Percentiles rank a stretch among this genome's conserved stretches.
phyloP scores from a whole-genome alignment of 2,113 vertebrate genomes.

The Stictonetta naevosa region DNA sequence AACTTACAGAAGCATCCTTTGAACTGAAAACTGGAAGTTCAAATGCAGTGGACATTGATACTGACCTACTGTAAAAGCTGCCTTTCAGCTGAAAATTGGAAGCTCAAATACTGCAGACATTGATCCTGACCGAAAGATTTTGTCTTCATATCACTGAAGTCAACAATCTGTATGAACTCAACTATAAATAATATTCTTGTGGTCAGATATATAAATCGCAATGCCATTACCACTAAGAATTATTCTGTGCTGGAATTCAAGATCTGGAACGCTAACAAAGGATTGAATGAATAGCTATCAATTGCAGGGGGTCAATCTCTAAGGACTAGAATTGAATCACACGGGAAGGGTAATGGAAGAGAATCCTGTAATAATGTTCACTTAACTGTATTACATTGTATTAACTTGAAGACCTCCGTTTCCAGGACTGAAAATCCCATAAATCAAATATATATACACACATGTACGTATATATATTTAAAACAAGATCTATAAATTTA shows the following conservation, averaged over 20 bases:
- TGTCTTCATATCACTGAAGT: not conserved
- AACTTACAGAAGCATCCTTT: not conserved
- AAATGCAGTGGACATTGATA: not conserved
- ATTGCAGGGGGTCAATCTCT: not conserved
- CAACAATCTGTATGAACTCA: not conserved
- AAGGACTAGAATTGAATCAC: not conserved
- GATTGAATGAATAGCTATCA: not conserved
- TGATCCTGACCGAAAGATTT: not conserved
- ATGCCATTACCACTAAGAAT: not conserved
- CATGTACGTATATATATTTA: not conserved
- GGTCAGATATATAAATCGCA: not conserved
- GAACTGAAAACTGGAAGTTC: not conserved
- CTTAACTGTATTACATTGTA: not conserved
- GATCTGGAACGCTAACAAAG: not conserved
- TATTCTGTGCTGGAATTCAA: not conserved
- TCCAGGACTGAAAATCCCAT: not conserved
- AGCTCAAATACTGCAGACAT: not conserved
- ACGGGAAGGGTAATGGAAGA: not conserved
- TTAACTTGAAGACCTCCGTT: not conserved
- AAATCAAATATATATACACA: not conserved
- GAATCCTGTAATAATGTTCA: not conserved
- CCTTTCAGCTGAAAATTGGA: not conserved
- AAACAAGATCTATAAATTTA: not conserved
- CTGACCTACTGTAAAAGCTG: not conserved
- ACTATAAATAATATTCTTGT: not conserved